Evolutionary conservation across 2,888 invertebrate genomes (phyloP), one percentile per base, ranked within the genome.

Genomic region (Conus canariensis): DNA sequence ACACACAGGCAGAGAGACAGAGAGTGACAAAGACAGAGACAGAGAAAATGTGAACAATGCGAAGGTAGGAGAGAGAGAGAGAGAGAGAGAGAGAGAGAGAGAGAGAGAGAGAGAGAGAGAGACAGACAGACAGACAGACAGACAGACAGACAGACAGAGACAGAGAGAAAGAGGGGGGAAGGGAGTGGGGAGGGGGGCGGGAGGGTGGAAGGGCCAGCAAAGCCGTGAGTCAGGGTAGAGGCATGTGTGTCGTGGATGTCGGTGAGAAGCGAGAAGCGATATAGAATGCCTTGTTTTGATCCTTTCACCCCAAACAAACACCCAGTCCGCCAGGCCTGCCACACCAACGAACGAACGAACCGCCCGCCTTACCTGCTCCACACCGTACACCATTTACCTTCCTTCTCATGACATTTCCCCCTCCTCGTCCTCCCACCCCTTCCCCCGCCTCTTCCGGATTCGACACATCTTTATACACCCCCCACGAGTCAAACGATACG

Each of bases 41-140:
- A 77, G 77, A 77, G 77, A 77, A 6, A 77, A 19, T 19, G 70
- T 19, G 70, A 70, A 19, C 8, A 70, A 19, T 19, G 70, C 12
- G n/a, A 70, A 19, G 19, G n/a, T 19, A n/a, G 14, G 77, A 30
- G 77, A 30, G 77, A 30, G 77, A 30, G 25, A 77, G 77, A 77
- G 77, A 25, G 9, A 16, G 77, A 77, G 77, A 16, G 25, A 25
- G 25, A 25, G 25, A 25, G 25, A 25, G 25, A 77, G 70, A 22
- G 70, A 70, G 70, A 70, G 70, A 70, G 70, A 70, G 70, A 70
- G 70, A 70, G 70, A 70, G 70, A 70, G 70, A 70, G 70, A 70
- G 70, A 70, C 8, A 56, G 14, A 56, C 7, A 56, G 6, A 82
- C 16, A 82, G 80, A 82, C 16, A 82, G 25, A 74, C 25, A 74